Percentiles rank a stretch among this genome's conserved stretches.
Conservation (phyloP, 2,113 vertebrate species). For the Budorcas taxicolor region DNA sequence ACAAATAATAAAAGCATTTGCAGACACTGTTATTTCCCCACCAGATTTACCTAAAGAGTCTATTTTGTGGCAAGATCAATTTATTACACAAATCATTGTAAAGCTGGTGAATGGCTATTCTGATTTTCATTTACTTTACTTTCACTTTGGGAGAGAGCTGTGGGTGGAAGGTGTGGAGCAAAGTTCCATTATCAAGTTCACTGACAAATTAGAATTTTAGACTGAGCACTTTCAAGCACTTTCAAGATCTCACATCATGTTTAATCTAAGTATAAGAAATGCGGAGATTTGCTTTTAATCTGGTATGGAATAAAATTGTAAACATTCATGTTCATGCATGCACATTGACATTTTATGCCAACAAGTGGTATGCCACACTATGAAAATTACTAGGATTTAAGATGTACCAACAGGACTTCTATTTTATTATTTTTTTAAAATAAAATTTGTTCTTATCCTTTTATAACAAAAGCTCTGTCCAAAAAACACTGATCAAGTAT, state of each 20-base stretch:
- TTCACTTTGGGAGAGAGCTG: conserved; percentile 22
- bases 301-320: not conserved
- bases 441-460: not conserved
- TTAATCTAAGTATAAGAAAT: not conserved
- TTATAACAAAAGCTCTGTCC: not conserved
- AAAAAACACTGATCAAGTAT: not conserved
- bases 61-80: conserved; percentile 78
- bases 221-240: not conserved
- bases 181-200: not conserved
- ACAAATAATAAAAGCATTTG: conserved; percentile 77
- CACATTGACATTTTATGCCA: not conserved
- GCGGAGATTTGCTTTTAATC: not conserved
- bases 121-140: conserved; percentile 78
- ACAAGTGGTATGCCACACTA: not conserved
- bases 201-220: not conserved
- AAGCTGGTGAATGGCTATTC: conserved; percentile 77
- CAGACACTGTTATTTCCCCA: conserved; percentile 70
- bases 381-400: not conserved
- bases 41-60: conserved; percentile 77
- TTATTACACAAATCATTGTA: conserved; percentile 72
- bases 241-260: not conserved
- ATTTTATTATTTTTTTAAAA: not conserved
- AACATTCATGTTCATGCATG: not conserved
- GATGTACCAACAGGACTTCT: not conserved
- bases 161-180: not conserved